Conservation (phyloP, 2,797 vertebrate species). For the Epinephelus malabaricus region DNA sequence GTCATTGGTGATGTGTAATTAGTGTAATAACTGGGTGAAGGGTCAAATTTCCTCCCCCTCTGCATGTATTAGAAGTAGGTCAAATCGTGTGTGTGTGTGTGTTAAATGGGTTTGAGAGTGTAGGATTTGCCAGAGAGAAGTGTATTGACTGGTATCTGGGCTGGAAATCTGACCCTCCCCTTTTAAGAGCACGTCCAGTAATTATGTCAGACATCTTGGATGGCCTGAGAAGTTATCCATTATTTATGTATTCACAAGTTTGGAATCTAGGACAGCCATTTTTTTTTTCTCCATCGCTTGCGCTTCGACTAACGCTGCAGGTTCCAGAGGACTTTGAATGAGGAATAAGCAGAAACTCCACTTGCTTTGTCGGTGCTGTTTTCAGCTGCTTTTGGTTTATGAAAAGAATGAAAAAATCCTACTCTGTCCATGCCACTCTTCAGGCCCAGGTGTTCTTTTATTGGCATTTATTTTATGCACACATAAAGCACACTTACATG, state of each 20-base stretch:
- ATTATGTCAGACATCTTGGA: constrained; percentile 81
- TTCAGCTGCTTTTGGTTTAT: constrained; percentile 31
- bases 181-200: constrained; percentile 73
- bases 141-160: constrained; percentile 70
- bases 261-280: constrained; percentile 77
- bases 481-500: constrained; percentile 13
- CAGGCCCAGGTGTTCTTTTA: constrained; percentile 32
- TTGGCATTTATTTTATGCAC: constrained; percentile 27
- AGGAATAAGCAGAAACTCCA: constrained; percentile 41
- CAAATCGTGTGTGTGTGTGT: constrained; percentile 43
- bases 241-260: constrained; percentile 81
- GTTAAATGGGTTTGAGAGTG: constrained; percentile 62
- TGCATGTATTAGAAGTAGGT: constrained; percentile 73
- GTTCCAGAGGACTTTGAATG: constrained; percentile 39
- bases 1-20: constrained; percentile 76
- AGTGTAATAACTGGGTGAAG: constrained; percentile 80
- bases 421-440: background rate
- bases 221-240: constrained; percentile 78
- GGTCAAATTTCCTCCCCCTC: constrained; percentile 72
- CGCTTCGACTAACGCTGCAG: constrained; percentile 35
- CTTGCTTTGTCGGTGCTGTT: constrained; percentile 39
- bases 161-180: constrained; percentile 70
- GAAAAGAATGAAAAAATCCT: constrained; percentile 12
- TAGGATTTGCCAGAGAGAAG: constrained; percentile 60
- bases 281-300: constrained; percentile 12